phyloP scores from a whole-genome alignment of 2,888 invertebrate genomes.

The Caenorhabditis virilis region DNA sequence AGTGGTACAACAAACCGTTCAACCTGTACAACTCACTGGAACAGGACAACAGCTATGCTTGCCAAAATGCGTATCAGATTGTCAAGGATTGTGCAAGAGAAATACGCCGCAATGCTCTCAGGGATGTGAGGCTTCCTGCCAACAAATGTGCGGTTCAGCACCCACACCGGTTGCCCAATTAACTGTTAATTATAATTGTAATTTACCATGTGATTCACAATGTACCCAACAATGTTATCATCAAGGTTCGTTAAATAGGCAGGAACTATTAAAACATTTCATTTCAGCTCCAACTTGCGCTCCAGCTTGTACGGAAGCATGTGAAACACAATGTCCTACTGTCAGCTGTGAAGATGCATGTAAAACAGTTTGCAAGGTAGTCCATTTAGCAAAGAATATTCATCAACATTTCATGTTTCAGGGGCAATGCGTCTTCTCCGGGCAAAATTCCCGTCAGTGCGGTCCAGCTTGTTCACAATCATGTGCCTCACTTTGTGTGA shows the following conservation, averaged over 20 bases:
- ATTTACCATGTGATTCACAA: constrained; percentile 46
- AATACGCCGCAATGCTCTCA: constrained; percentile 40
- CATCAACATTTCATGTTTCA: background rate
- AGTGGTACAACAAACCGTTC: no score
- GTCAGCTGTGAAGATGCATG: constrained; percentile 49
- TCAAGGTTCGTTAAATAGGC: no score
- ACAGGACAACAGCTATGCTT: constrained; percentile 30
- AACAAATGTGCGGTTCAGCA: constrained; percentile 44
- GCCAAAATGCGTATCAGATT: constrained; percentile 49
- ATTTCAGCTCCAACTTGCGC: constrained; percentile 41
- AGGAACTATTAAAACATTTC: no score
- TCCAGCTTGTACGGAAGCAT: constrained; percentile 41
- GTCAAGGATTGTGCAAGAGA: constrained; percentile 41
- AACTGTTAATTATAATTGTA: constrained; percentile 45
- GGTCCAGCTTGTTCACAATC: constrained; percentile 49
- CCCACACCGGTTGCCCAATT: constrained; percentile 41
- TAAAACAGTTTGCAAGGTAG: constrained; percentile 43
- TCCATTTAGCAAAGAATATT: background rate
- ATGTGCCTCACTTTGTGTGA: constrained; percentile 43
- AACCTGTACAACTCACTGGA: no score
- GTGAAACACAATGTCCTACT: constrained; percentile 45
- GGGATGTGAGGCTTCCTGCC: constrained; percentile 41
- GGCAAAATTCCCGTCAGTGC: constrained; percentile 43
- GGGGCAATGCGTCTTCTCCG: constrained; percentile 49
- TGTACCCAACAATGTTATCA: constrained; percentile 47